These are phyloP conservation scores for Lepidurus arcticus DNA, from an alignment of 1,140 invertebrate genomes.

Conservation along the genomic window DNA sequence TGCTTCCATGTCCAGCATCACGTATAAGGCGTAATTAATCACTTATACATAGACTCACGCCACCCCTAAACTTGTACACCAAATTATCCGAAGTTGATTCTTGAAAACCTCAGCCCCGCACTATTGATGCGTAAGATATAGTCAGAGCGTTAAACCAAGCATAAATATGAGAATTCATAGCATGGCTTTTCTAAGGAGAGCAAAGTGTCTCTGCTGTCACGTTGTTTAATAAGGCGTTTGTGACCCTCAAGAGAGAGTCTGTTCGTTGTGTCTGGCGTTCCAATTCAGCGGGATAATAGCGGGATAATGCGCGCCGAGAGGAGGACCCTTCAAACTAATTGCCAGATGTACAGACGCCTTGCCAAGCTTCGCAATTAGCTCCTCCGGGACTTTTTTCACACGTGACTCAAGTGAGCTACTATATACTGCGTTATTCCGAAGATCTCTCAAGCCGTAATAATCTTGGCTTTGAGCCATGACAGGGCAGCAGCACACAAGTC, in stretches of 20 bases:
- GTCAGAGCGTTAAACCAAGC: slow-evolving; percentile 4
- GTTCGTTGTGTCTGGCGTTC: slow-evolving; percentile 8
- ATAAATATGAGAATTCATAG: background rate
- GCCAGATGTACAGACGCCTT: slow-evolving; percentile 20
- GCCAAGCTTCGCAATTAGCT: slow-evolving; percentile 21
- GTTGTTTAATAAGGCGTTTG: slow-evolving; percentile 18
- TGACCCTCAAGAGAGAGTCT: background rate
- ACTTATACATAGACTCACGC: background rate
- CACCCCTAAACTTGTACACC: background rate
- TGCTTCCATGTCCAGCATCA: background rate
- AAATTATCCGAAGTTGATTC: too few relatives aligned
- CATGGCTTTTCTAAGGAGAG: background rate
- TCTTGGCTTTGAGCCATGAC: slow-evolving; percentile 7
- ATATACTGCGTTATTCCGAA: slow-evolving; percentile 13
- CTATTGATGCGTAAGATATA: background rate
- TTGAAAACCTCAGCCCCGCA: too few relatives aligned
- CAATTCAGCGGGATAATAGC: slow-evolving; percentile 11
- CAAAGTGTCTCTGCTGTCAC: background rate
- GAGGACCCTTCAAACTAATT: slow-evolving; percentile 4
- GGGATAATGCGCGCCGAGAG: background rate
- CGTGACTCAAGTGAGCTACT: slow-evolving; percentile 17
- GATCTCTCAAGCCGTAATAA: slow-evolving; percentile 5
- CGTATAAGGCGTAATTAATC: background rate
- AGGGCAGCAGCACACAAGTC: slow-evolving; percentile 1
- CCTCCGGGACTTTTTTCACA: slow-evolving; percentile 14